phyloP scores from a whole-genome alignment of 2,113 vertebrate genomes.

The Montifringilla adamsi region DNA sequence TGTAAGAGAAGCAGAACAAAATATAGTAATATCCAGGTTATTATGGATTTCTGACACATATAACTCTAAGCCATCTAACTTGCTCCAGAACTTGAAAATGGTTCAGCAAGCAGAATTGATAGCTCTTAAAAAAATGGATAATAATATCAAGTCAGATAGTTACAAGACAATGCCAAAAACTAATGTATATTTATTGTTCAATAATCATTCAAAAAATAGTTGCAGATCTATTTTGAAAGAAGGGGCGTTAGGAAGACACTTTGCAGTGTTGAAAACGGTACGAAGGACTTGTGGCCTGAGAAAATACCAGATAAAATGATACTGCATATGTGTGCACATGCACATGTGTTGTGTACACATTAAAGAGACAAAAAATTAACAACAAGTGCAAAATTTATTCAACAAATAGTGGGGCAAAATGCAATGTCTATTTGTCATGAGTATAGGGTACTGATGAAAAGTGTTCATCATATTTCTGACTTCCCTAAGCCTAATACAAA shows the following conservation, averaged over 20 bases:
- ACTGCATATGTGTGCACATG: not conserved
- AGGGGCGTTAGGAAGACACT: conserved; percentile 32
- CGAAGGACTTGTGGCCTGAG: conserved; percentile 47
- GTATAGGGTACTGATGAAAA: conserved; percentile 35
- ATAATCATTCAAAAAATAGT: conserved; percentile 47
- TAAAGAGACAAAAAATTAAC: not conserved
- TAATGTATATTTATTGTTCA: conserved; percentile 65
- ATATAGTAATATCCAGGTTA: not conserved
- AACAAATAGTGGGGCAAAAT: not conserved
- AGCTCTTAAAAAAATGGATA: conserved; percentile 48
- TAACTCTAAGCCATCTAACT: not conserved
- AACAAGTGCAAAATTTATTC: not conserved
- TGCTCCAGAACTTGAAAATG: conserved; percentile 10
- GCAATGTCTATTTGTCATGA: not conserved
- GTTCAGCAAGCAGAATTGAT: conserved; percentile 38
- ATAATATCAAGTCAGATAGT: conserved; percentile 56
- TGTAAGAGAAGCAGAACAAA: not conserved
- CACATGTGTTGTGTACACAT: rapidly evolving
- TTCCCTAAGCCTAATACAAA: conserved; percentile 38
- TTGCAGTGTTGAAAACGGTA: conserved; percentile 32
- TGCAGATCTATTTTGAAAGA: conserved; percentile 61
- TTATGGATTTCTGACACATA: not conserved
- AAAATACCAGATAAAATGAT: conserved; percentile 52
- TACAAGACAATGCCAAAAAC: conserved; percentile 64
- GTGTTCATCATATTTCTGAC: conserved; percentile 48